These are phyloP conservation scores for Acropora tenuis DNA, from an alignment of 64 coral and sea anemone genomes.

Conservation along the genomic window DNA sequence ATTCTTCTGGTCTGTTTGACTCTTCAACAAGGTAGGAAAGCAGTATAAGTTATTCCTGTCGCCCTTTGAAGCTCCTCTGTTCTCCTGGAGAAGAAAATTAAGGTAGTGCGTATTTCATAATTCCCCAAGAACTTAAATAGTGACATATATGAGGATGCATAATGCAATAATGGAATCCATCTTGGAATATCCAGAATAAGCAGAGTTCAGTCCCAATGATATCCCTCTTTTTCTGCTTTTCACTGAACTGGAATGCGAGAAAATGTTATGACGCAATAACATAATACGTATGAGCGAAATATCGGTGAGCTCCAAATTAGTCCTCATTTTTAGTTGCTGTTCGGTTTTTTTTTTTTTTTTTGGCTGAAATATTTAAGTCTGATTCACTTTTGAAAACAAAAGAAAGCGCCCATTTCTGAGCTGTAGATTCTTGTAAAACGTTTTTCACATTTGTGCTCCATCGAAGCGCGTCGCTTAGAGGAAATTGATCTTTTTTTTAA, in stretches of 20 bases:
- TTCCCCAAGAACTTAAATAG: neutral
- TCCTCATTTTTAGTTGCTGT: too few species aligned
- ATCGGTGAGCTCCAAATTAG: neutral
- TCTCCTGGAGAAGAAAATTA: neutral
- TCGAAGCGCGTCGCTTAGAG: too few species aligned
- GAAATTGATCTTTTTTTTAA: too few species aligned
- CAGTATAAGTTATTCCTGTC: too few species aligned
- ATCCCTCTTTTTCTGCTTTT: neutral
- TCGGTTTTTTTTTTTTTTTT: too few species aligned
- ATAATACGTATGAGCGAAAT: neutral
- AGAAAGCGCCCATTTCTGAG: too few species aligned
- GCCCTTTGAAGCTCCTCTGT: neutral
- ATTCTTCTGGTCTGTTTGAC: constrained; percentile 1
- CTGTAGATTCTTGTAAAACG: too few species aligned
- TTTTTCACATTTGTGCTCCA: too few species aligned
- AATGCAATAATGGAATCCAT: too few species aligned
- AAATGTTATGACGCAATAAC: neutral
- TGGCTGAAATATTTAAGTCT: neutral
- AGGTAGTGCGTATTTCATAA: neutral
- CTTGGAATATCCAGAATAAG: too few species aligned
- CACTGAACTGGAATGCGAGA: neutral
- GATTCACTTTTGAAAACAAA: too few species aligned
- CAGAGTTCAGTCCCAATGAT: neutral
- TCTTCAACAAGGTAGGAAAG: constrained; percentile 14
- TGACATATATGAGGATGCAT: too few species aligned